phyloP scores from a whole-genome alignment of 2,888 invertebrate species.

The Uloborus plumipes region DNA sequence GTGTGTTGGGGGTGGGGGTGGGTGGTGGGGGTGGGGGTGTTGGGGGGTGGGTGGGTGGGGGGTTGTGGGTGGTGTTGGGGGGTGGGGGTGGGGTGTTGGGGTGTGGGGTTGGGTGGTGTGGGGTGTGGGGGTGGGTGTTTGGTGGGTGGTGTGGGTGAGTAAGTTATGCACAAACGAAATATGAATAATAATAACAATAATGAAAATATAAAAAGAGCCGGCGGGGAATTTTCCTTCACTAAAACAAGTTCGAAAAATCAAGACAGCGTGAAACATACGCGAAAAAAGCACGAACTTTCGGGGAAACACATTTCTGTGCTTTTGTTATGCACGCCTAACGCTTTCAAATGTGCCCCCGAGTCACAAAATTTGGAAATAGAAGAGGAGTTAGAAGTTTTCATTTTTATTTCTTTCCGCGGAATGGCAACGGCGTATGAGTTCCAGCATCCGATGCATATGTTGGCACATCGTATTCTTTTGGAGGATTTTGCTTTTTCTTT shows the following conservation, averaged over 20 bases:
- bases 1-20: too few relatives aligned
- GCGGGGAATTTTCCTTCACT: constrained; percentile 22
- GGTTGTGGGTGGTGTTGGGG: too few relatives aligned
- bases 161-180: not conserved
- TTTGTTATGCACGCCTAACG: constrained; percentile 58
- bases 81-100: too few relatives aligned
- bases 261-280: constrained; percentile 48
- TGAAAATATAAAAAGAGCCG: constrained; percentile 18
- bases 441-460: constrained; percentile 4
- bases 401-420: constrained; percentile 36
- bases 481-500: constrained; percentile 8
- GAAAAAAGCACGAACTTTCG: constrained; percentile 55
- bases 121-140: too few relatives aligned
- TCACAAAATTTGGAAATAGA: constrained; percentile 26
- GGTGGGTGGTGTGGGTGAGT: too few relatives aligned
- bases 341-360: constrained; percentile 56
- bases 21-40: too few relatives aligned
- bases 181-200: constrained; percentile 25
- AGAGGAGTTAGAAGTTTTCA: constrained; percentile 14
- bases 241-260: constrained; percentile 41
- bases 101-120: too few relatives aligned
- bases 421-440: not conserved
- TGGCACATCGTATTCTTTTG: constrained; percentile 5
- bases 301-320: constrained; percentile 13
- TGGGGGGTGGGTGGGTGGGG: too few relatives aligned